phyloP scores from a whole-genome alignment of 2,113 vertebrate species.

The Catharus minimus region DNA sequence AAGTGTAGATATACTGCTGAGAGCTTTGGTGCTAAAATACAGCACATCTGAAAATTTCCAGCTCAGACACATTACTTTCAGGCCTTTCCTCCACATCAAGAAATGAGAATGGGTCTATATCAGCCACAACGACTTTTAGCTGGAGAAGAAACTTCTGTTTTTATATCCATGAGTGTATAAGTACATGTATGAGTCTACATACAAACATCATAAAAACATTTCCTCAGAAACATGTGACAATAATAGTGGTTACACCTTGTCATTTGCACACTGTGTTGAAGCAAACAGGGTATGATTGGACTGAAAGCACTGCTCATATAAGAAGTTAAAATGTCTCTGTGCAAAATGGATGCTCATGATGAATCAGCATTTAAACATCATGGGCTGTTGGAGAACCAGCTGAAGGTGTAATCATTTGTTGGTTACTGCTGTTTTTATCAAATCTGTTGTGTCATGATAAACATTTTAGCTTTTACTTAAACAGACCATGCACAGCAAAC shows the following conservation, averaged over 20 bases:
- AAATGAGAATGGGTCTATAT: not conserved
- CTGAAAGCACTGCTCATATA: not conserved
- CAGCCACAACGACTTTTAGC: not conserved
- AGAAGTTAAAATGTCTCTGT: not conserved
- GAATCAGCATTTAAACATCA: conserved; percentile 44
- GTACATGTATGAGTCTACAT: not conserved
- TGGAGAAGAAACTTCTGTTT: not conserved
- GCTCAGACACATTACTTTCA: not conserved
- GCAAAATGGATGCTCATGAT: not conserved
- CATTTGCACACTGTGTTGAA: not conserved
- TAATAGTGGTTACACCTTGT: not conserved
- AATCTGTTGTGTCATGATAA: not conserved
- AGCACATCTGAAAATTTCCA: not conserved
- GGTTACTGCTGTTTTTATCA: not conserved
- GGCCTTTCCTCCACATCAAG: not conserved
- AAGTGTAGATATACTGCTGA: not conserved
- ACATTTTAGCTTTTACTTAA: conserved; percentile 7
- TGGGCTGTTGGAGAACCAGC: not conserved
- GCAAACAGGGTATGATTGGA: not conserved
- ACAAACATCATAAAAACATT: not conserved
- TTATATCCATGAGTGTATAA: not conserved
- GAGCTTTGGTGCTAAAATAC: not conserved
- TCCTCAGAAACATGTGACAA: not conserved
- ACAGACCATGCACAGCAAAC: not conserved
- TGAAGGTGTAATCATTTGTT: not conserved